Conservation (phyloP, 2,113 vertebrate genomes). For the Sapajus apella region DNA sequence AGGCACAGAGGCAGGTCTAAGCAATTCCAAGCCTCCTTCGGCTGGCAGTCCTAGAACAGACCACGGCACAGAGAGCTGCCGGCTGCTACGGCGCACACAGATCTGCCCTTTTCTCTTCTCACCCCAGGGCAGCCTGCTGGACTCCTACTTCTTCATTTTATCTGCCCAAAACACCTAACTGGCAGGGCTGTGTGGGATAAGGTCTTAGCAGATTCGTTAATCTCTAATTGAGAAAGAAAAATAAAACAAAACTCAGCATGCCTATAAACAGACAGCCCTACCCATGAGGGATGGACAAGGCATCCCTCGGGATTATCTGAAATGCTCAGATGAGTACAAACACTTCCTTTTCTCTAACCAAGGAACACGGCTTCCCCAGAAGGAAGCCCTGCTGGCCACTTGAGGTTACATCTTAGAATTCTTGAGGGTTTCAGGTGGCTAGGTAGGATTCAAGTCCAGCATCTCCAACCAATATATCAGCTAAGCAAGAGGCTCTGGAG, state of each 20-base stretch:
- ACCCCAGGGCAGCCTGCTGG: constrained; percentile 67
- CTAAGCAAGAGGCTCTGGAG: neutral
- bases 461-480: neutral
- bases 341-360: constrained; percentile 63
- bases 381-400: constrained; percentile 54
- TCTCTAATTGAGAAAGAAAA: constrained; percentile 63
- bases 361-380: constrained; percentile 33
- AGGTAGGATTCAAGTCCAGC: neutral
- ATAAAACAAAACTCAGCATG: neutral
- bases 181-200: constrained; percentile 51
- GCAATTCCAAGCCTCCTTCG: constrained; percentile 76
- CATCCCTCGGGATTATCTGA: constrained; percentile 45
- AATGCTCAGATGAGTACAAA: constrained; percentile 66
- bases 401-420: constrained; percentile 60
- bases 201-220: constrained; percentile 75
- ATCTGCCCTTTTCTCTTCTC: constrained; percentile 75
- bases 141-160: constrained; percentile 68
- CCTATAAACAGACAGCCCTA: constrained; percentile 69
- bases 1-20: constrained; percentile 80
- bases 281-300: constrained; percentile 55
- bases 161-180: constrained; percentile 60
- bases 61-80: constrained; percentile 67
- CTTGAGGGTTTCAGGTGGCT: constrained; percentile 40
- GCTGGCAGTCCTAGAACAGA: constrained; percentile 70
- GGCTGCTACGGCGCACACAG: constrained; percentile 67